A percentile compares a stretch with the other conserved stretches of the same genome.
phyloP scores from a whole-genome alignment of 2,888 invertebrate genomes.

The Tyria jacobaeae region DNA sequence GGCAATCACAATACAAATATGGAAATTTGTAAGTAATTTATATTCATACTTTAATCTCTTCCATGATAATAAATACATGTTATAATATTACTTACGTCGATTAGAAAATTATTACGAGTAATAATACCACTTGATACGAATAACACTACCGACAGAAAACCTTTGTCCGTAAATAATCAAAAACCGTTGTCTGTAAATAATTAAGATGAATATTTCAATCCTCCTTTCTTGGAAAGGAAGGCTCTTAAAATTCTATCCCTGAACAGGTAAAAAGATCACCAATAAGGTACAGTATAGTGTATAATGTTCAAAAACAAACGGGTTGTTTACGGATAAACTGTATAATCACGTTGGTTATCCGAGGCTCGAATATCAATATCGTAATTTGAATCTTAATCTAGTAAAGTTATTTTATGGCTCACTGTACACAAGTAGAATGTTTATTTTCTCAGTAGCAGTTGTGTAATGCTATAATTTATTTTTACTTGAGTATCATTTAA shows the following conservation, averaged over 20 bases:
- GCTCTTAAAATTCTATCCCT: neutral
- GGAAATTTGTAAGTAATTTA: no score
- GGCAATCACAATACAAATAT: neutral
- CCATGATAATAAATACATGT: no score
- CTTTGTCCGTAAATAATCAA: neutral
- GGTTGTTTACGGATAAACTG: conserved; percentile 2
- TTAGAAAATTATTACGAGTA: neutral
- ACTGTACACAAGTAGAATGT: neutral
- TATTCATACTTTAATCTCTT: neutral
- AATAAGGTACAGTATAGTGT: neutral
- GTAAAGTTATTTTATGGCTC: neutral
- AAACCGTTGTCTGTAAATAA: neutral
- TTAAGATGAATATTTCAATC: neutral
- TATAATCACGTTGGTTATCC: neutral
- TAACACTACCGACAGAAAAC: neutral
- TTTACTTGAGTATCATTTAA: neutral
- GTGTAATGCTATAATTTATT: neutral
- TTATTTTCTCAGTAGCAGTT: neutral
- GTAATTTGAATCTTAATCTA: conserved; percentile 8
- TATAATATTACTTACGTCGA: no score
- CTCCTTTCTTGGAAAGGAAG: neutral
- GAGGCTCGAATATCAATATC: conserved; percentile 5
- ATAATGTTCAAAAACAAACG: conserved; percentile 11
- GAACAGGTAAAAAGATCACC: neutral
- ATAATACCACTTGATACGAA: neutral